Percentiles rank a stretch among this genome's conserved stretches.
Conservation (phyloP, 92 coral and sea anemone genomes). For the Umimayanthus kanabou region DNA sequence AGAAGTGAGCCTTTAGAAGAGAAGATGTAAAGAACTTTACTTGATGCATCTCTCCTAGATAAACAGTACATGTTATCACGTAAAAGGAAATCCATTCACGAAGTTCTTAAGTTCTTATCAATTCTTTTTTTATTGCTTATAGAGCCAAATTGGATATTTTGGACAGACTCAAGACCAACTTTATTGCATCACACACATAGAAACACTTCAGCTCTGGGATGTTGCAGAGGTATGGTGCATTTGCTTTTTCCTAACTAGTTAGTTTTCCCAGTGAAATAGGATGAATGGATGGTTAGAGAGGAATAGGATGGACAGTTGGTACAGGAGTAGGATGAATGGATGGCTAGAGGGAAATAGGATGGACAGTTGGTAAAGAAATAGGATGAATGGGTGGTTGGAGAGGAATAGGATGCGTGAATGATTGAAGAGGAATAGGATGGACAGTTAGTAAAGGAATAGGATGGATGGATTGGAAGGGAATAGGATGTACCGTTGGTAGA, state of each 20-base stretch:
- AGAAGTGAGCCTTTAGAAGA: too few species aligned
- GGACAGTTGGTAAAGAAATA: too few species aligned
- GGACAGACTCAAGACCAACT: conserved; percentile 52
- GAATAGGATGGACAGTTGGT: neutral
- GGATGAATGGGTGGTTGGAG: too few species aligned
- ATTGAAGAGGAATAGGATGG: too few species aligned
- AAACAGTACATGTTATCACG: neutral
- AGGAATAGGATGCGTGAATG: too few species aligned
- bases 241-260: neutral
- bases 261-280: too few species aligned
- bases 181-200: conserved; percentile 79
- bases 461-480: too few species aligned
- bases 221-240: conserved; percentile 57
- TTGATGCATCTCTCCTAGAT: neutral
- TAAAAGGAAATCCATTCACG: neutral
- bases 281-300: neutral
- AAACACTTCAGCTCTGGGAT: conserved; percentile 82
- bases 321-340: too few species aligned
- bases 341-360: too few species aligned
- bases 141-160: conserved; percentile 78
- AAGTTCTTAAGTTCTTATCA: neutral
- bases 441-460: too few species aligned
- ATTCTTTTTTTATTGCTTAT: neutral
- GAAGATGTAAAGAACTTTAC: too few species aligned
- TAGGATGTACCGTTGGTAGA: too few species aligned